phyloP scores from a whole-genome alignment of 2,888 invertebrate genomes.

The Gandaritis pyraliata region DNA sequence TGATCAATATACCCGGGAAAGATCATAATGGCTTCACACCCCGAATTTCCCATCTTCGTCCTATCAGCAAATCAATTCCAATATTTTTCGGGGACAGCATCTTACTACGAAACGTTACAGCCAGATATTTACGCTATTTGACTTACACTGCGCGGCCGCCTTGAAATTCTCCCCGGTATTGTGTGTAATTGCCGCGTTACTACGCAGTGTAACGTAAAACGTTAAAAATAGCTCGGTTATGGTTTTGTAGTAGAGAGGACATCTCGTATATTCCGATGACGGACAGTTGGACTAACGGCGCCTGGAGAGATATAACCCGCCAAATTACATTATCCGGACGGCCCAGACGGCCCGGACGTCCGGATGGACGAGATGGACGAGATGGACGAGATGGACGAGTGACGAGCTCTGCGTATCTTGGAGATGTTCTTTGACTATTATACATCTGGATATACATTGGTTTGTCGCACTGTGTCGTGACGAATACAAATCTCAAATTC shows the following conservation, averaged over 20 bases:
- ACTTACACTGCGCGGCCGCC: too few relatives aligned
- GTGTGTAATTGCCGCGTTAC: too few relatives aligned
- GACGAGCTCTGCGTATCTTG: neutral
- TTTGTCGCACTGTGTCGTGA: too few relatives aligned
- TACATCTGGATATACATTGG: too few relatives aligned
- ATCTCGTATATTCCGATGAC: slow-evolving; percentile 20
- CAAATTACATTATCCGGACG: slow-evolving; percentile 40
- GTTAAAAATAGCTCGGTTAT: too few relatives aligned
- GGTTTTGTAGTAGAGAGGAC: neutral
- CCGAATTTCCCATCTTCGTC: slow-evolving; percentile 9
- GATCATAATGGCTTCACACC: neutral
- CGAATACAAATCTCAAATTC: too few relatives aligned
- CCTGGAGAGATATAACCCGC: slow-evolving; percentile 42
- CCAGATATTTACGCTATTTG: too few relatives aligned
- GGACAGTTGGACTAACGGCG: slow-evolving; percentile 42
- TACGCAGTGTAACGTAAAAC: too few relatives aligned
- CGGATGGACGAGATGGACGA: neutral
- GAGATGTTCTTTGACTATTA: neutral
- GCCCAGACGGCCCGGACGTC: neutral
- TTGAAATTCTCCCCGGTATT: too few relatives aligned
- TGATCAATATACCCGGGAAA: neutral
- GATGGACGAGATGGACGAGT: neutral
- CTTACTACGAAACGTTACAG: too few relatives aligned
- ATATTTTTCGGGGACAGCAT: slow-evolving; percentile 14
- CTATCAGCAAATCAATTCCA: slow-evolving; percentile 29